phyloP scores from a whole-genome alignment of 1,140 invertebrate genomes.

The Meteorus sp. region DNA sequence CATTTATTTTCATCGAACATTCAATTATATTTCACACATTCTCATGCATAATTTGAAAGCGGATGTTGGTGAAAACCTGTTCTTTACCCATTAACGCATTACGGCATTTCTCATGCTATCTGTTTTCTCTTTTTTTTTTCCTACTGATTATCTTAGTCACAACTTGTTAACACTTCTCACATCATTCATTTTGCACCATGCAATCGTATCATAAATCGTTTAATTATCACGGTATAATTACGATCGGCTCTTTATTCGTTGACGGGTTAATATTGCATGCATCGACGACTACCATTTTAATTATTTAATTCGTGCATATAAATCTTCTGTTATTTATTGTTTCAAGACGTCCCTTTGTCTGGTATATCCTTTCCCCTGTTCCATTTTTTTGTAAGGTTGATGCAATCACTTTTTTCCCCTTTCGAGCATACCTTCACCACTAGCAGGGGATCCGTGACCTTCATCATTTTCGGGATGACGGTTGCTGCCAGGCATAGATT shows the following conservation, averaged over 20 bases:
- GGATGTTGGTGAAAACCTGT: background rate
- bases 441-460: slow-evolving; percentile 12
- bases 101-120: background rate
- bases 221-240: slow-evolving; percentile 6
- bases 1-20: too few relatives aligned
- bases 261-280: slow-evolving; percentile 14
- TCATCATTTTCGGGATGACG: slow-evolving; percentile 26
- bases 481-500: slow-evolving; percentile 1
- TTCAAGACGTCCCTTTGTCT: background rate
- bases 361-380: background rate
- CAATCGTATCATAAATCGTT: slow-evolving; percentile 6
- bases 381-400: background rate
- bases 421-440: slow-evolving; percentile 23
- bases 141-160: too few relatives aligned
- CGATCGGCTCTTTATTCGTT: background rate
- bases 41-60: background rate
- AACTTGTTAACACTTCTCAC: background rate
- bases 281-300: background rate
- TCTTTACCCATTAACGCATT: background rate
- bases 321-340: background rate
- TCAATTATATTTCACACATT: background rate
- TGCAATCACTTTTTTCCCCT: background rate
- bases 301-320: slow-evolving; percentile 10
- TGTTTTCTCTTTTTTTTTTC: background rate
- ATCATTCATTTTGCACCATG: background rate